These are phyloP conservation scores for Micoletzkya japonica DNA, from an alignment of 2,888 invertebrate species.

Conservation along the genomic window DNA sequence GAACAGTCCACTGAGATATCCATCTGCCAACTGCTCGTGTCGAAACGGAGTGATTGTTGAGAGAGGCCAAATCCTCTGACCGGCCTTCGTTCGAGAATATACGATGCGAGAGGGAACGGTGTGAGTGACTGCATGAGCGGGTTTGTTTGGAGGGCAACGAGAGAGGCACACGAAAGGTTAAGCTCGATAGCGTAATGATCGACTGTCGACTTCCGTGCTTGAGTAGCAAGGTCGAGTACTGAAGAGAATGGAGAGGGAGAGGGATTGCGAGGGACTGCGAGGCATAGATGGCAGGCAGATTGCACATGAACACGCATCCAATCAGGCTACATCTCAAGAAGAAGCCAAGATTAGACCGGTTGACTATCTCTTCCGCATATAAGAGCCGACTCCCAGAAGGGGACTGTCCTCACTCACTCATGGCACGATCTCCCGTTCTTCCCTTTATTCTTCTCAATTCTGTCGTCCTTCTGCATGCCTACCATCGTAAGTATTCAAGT, in stretches of 20 bases:
- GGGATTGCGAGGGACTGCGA: constrained; percentile 9
- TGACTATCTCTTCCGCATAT: constrained; percentile 22
- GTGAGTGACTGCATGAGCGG: constrained; percentile 9
- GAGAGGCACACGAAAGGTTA: constrained; percentile 12
- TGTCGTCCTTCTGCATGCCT: constrained; percentile 5
- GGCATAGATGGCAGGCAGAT: constrained; percentile 20
- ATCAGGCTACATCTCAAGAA: constrained; percentile 22
- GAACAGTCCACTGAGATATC: too few species aligned
- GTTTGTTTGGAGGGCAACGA: constrained; percentile 15
- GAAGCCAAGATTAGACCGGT: constrained; percentile 27
- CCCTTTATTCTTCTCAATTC: constrained; percentile 2
- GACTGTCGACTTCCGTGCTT: background rate
- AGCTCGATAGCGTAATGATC: constrained; percentile 26
- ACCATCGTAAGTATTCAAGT: constrained; percentile 14
- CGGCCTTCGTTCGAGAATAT: too few species aligned
- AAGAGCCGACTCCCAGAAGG: constrained; percentile 16
- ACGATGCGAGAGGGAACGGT: constrained; percentile 20
- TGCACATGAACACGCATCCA: constrained; percentile 17
- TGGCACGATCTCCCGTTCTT: background rate
- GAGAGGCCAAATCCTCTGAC: too few species aligned
- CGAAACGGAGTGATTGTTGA: background rate
- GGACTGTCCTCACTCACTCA: background rate
- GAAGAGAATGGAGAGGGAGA: constrained; percentile 14
- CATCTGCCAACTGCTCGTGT: too few species aligned
- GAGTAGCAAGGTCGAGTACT: background rate